These are phyloP conservation scores for Rhingia campestris DNA, from an alignment of 2,888 invertebrate genomes.

Conservation along the genomic window DNA sequence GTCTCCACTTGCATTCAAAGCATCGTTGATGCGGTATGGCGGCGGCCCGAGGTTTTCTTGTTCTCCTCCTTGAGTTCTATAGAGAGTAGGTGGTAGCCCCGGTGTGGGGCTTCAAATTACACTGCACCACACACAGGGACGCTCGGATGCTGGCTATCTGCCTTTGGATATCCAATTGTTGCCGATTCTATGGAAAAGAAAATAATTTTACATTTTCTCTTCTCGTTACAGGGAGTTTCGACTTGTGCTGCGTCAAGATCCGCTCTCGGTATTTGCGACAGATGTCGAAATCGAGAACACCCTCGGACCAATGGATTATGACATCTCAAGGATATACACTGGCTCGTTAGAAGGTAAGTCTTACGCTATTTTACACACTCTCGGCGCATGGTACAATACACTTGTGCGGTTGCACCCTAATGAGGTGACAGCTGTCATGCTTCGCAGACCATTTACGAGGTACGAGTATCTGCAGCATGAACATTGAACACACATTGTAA, in stretches of 20 bases:
- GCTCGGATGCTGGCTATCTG: conserved; percentile 12
- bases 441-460: conserved; percentile 42
- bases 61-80: conserved; percentile 24
- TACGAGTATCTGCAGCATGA: conserved; percentile 1
- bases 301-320: conserved; percentile 87
- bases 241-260: conserved; percentile 89
- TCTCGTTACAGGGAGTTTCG: conserved; percentile 89
- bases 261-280: conserved; percentile 88
- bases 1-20: conserved; percentile 18
- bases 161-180: conserved; percentile 37
- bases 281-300: conserved; percentile 90
- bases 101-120: conserved; percentile 50
- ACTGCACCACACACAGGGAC: background rate
- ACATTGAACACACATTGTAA: conserved; percentile 37
- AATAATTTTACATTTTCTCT: conserved; percentile 49
- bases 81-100: background rate
- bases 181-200: conserved; percentile 47
- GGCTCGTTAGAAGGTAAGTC: conserved; percentile 90
- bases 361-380: conserved; percentile 11
- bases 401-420: conserved; percentile 60
- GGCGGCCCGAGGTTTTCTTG: conserved; percentile 9
- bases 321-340: conserved; percentile 89
- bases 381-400: conserved; percentile 14
- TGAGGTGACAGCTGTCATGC: conserved; percentile 67
- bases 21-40: background rate